Evolutionary conservation across 2,113 vertebrate species (phyloP).

Genomic region (Synodontis membranacea): DNA sequence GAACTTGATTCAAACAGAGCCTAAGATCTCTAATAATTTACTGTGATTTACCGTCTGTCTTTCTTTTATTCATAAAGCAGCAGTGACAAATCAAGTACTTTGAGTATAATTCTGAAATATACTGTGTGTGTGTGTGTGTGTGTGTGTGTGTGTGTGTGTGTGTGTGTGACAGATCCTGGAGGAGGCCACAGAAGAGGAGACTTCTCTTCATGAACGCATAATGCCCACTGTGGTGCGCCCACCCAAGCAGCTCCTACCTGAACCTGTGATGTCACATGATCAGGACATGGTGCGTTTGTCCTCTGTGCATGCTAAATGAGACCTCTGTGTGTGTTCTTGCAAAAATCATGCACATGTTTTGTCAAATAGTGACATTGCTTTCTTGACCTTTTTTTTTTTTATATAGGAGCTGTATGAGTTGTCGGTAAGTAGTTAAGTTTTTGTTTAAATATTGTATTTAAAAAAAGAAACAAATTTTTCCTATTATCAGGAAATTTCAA

Average conservation of each 20-base stretch:
- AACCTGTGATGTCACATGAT: conserved; percentile 69
- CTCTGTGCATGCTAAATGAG: neutral
- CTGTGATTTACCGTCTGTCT: neutral
- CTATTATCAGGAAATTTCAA: neutral
- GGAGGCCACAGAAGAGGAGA: conserved; percentile 97
- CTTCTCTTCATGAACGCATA: conserved; percentile 90
- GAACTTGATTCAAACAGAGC: neutral
- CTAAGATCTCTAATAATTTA: neutral
- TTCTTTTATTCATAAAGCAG: neutral
- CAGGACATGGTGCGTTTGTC: conserved; percentile 83
- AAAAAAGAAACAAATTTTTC: neutral
- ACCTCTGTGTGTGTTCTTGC: neutral
- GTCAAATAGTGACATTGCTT: neutral
- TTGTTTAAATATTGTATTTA: neutral
- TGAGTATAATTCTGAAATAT: neutral
- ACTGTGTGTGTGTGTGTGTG: neutral
- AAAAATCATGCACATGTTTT: neutral
- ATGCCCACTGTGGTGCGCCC: conserved; percentile 97
- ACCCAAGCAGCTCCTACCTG: conserved; percentile 84
- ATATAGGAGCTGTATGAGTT: conserved; percentile 94
- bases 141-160: neutral
- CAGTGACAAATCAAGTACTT: neutral
- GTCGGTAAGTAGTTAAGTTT: conserved; percentile 76
- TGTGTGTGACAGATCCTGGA: conserved; percentile 81
- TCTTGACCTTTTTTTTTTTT: conserved; percentile 16